Evolutionary conservation across 2,888 invertebrate genomes (phyloP).

Genomic region (Epinotia nisella): DNA sequence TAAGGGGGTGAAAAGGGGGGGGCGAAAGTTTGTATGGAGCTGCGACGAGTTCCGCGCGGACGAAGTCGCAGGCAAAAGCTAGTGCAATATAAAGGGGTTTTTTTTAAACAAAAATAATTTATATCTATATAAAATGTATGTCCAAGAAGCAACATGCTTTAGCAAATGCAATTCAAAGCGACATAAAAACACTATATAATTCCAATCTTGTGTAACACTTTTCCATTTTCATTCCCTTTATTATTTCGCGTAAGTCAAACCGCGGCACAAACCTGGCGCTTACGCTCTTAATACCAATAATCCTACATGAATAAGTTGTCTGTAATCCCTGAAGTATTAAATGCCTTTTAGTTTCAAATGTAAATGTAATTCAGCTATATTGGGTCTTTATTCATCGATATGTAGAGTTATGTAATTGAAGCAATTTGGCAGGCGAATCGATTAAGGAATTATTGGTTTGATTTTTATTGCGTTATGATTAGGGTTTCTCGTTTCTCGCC

Average conservation of each 20-base stretch:
- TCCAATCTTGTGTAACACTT: constrained; percentile 9
- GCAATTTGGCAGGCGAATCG: constrained; percentile 38
- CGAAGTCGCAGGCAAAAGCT: too few relatives aligned
- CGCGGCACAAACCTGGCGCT: constrained; percentile 1
- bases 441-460: constrained; percentile 32
- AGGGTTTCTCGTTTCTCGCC: too few relatives aligned
- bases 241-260: constrained; percentile 20
- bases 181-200: background rate
- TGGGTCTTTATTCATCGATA: constrained; percentile 34
- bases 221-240: constrained; percentile 12
- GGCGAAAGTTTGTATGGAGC: too few relatives aligned
- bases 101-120: too few relatives aligned
- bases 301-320: background rate
- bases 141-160: too few relatives aligned
- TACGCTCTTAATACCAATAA: background rate
- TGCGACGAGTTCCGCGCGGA: too few relatives aligned
- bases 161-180: background rate
- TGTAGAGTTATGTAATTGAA: constrained; percentile 43
- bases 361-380: constrained; percentile 22
- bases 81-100: too few relatives aligned
- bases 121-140: too few relatives aligned
- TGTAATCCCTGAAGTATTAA: background rate
- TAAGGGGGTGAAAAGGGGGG: too few relatives aligned
- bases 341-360: constrained; percentile 11
- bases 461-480: constrained; percentile 28